Base-by-base conservation (phyloP, 2,797 vertebrate species). In the Lindbergichthys nudifrons region DNA sequence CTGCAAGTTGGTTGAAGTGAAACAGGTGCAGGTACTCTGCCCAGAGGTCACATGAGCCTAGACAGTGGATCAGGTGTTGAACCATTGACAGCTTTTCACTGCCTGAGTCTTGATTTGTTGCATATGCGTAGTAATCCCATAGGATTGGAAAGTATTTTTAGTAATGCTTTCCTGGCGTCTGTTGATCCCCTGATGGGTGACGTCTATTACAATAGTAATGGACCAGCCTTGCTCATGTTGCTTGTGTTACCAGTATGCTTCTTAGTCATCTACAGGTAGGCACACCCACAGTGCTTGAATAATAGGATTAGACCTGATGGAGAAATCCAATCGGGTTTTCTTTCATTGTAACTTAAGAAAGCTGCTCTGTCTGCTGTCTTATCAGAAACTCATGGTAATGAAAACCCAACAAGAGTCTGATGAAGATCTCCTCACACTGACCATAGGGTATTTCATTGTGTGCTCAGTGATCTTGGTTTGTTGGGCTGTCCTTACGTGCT, bases 81-180 rank as follows among this genome's bases (percentile, higher is more conserved):
- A 75, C 85, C 79, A 81, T 85, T 88, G 85, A 90, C 87, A 82
- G 89, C 81, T 86, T 90, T 92, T 92, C 88, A 78, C 74, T 77
- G 90, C 87, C 87, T 92, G 90, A 92, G 90, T 92, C 90, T 87
- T 91, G 92, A 92, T 92, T 92, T 92, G 83, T 83, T 83, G 85
- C 87, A 83, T 82, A 73, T 86, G 86, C 85, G 43, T 89, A 88
- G 92, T 94, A 93, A 94, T 93, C 92, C 93, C 87, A 91, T 90
- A 90, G 93, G 92, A 92, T 93, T 93, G 92, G 88, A 78, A 93
- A 91, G 91, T 93, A 93, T 94, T 93, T 93, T 94, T 92, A 93
- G 92, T 92, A 86, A 91, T 93, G 91, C 92, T 93, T 94, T 92
- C 91, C 88, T 86, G 87, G 74, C 62, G 71, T 91, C 89, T 23